Evolutionary conservation across 2,888 invertebrate genomes (phyloP), one percentile per base, ranked within the genome.

Genomic region (Cataglyphis cursor): DNA sequence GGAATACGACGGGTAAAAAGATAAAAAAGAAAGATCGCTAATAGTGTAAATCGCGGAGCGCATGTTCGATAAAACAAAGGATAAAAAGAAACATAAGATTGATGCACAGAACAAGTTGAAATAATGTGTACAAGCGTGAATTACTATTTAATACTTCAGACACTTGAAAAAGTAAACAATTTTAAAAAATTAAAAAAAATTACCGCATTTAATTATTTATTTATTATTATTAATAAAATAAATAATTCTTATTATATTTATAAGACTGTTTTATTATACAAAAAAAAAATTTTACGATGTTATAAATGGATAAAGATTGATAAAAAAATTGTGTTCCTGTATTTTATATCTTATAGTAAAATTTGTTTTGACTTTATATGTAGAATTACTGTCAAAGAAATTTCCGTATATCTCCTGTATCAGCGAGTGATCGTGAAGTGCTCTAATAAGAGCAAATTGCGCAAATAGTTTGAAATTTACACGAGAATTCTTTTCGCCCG

Each of bases 391-490:
- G 44, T 28, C 9, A 18, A 59, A n/a, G 18, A 66, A 70, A 78
- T 35, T 35, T 66, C 9, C 57, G 0, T 59, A 6, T 44, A 35
- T 44, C 59, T 44, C 18, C n/a, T n/a, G 28, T 54, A 24, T 38
- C 3, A 9, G 41, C 15, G 31, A 10, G 6, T 4, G 18, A 5
- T 59, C 18, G 35, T 65, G 0, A 68, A 76, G 66, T 68, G 35
- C 31, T 72, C 44, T 80, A 72, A 81, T 74, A 81, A 74, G 41
- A 24, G 54, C 15, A 28, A 81, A 75, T 74, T 75, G 81, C 51
- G 51, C 31, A 81, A 74, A 74, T 74, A 81, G 81, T 74, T 72
- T 12, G 72, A 80, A 72, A 72, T 80, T 80, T 61, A 72, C 78
- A 61, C 24, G 31, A 44, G 72, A 80, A 80, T 72, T 70, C 78